Conservation (phyloP, 2,888 invertebrate species). For the Microplitis deprimator region DNA sequence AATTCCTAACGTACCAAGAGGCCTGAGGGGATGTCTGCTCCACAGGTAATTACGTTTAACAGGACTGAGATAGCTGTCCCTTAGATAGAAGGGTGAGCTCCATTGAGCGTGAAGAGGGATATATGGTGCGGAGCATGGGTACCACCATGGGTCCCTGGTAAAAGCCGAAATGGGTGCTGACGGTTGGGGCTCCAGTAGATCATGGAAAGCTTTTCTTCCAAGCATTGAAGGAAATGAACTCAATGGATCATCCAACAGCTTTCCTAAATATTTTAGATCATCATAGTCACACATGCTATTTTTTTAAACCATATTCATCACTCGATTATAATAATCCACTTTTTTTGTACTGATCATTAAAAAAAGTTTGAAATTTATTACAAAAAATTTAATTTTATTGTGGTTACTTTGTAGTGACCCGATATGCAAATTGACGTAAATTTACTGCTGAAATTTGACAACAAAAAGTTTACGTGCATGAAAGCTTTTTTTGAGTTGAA, state of each 20-base stretch:
- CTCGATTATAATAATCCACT: too few species aligned
- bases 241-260: slow-evolving; percentile 61
- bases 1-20: slow-evolving; percentile 82
- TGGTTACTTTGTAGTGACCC: too few species aligned
- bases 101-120: slow-evolving; percentile 77
- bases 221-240: slow-evolving; percentile 66
- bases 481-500: too few species aligned
- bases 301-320: not conserved
- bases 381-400: too few species aligned
- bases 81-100: slow-evolving; percentile 84
- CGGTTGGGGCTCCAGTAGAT: slow-evolving; percentile 86
- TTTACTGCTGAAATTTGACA: too few species aligned
- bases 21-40: slow-evolving; percentile 92
- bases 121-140: slow-evolving; percentile 85
- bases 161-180: slow-evolving; percentile 84
- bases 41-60: slow-evolving; percentile 92
- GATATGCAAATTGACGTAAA: too few species aligned
- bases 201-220: slow-evolving; percentile 73
- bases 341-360: too few species aligned
- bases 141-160: slow-evolving; percentile 92
- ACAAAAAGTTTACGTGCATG: too few species aligned
- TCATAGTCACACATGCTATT: slow-evolving; percentile 16
- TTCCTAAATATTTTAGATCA: slow-evolving; percentile 54
- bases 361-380: too few species aligned
- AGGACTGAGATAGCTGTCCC: slow-evolving; percentile 92